These are phyloP conservation scores for Dasysyrphus tricinctus DNA, from an alignment of 2,888 invertebrate species.

Conservation along the genomic window DNA sequence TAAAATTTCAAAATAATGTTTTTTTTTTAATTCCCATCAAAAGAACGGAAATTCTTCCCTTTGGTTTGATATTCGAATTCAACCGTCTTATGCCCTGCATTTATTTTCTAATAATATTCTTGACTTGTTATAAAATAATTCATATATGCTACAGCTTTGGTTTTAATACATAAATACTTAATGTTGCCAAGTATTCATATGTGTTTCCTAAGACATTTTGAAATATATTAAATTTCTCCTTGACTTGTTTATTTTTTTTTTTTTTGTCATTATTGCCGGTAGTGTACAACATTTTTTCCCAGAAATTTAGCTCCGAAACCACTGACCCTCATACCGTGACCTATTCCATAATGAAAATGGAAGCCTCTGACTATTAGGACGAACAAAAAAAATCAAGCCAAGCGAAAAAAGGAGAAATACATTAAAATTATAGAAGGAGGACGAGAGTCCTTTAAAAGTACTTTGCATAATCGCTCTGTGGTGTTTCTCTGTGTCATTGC, in stretches of 20 bases:
- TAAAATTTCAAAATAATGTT: no score
- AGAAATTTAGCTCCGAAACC: constrained; percentile 47
- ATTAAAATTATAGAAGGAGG: constrained; percentile 67
- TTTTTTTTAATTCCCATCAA: no score
- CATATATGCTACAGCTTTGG: background rate
- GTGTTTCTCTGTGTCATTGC: constrained; percentile 41
- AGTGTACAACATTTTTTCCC: constrained; percentile 5
- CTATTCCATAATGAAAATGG: constrained; percentile 67
- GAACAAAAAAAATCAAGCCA: constrained; percentile 26
- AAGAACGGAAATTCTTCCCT: background rate
- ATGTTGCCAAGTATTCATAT: background rate
- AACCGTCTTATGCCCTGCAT: background rate
- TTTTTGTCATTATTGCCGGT: constrained; percentile 35
- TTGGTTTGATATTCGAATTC: background rate
- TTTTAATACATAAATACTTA: constrained; percentile 32
- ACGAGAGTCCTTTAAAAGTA: constrained; percentile 72
- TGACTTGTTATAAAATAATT: no score
- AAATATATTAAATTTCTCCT: constrained; percentile 68
- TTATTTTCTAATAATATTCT: no score
- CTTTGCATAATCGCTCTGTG: constrained; percentile 72
- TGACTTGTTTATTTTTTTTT: constrained; percentile 56
- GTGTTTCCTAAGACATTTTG: constrained; percentile 45
- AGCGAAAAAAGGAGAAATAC: constrained; percentile 58
- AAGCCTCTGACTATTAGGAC: constrained; percentile 60
- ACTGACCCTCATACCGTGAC: constrained; percentile 65